Base-by-base conservation (phyloP, 1,140 invertebrate genomes). In the Lucilia sericata region DNA sequence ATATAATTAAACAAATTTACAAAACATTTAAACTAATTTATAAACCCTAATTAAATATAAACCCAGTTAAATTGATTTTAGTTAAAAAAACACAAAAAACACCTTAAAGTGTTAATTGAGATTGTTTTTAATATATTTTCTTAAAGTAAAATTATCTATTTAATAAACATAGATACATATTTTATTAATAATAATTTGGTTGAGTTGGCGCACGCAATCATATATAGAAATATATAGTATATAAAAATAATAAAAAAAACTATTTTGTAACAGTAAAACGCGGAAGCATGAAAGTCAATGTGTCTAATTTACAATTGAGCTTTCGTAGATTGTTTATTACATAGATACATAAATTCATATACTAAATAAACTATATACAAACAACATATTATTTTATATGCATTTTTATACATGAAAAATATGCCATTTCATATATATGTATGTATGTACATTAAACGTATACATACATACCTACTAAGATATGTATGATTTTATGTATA, bases 211-310 rank as follows among this genome's bases (percentile, higher is more conserved):
- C 51, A 55, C 51, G 51, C 51, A 55, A 55, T 55, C 51, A 12
- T 55, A 55, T 12, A 55, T 42, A 42, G 25, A 30, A 30, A 30
- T 30, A 30, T 30, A 2, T 30, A 30, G 25, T 30, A 30, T 30
- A 30, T 30, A 30, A 30, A 30, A 30, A 30, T 30, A 30, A 42
- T 2, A 42, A 8, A 42, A 42, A 42, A 42, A 8, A 42, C 5
- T 55, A 55, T 55, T 55, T 55, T 55, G 51, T 55, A 55, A 55
- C 51, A 55, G 51, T 55, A 55, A 55, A 55, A 55, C 51, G 51
- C 51, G 51, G 51, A 55, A 55, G 51, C 51, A 55, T 55, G 51
- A 55, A 55, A 55, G 51, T 55, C 51, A 55, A 55, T 55, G 51
- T 55, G 51, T 55, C 51, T 55, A 55, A 55, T 55, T 55, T n/a